phyloP scores from a whole-genome alignment of 2,113 vertebrate species.

The Sarotherodon lohbergeri region DNA sequence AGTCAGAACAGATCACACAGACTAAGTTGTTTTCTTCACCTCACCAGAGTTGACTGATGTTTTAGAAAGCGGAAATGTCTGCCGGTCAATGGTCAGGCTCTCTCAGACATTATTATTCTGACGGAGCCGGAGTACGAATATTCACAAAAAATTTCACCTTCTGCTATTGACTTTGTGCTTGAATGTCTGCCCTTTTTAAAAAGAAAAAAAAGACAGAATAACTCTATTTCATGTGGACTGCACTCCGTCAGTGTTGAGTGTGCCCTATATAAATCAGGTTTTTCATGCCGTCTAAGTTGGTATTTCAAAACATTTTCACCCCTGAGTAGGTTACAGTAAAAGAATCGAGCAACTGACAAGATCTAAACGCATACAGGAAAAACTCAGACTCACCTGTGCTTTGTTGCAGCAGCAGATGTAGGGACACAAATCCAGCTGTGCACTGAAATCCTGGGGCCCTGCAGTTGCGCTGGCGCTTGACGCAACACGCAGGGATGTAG shows the following conservation, averaged over 20 bases:
- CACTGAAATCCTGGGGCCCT: background rate
- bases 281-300: background rate
- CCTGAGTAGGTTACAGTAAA: background rate
- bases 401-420: background rate
- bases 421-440: background rate
- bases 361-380: background rate
- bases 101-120: background rate
- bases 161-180: background rate
- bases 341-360: background rate
- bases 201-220: background rate
- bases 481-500: background rate
- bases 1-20: background rate
- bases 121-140: background rate
- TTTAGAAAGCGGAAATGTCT: background rate
- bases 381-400: background rate
- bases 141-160: background rate
- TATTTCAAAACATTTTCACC: background rate
- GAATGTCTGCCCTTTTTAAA: background rate
- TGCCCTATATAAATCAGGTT: background rate
- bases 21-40: background rate
- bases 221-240: background rate
- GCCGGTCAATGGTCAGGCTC: background rate
- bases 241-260: background rate
- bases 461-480: background rate
- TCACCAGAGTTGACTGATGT: background rate